A percentile compares a stretch with the other conserved stretches of the same genome.
These are phyloP conservation scores for Drosophila sordidapex DNA, from an alignment of 2,888 invertebrate species.

Conservation along the genomic window DNA sequence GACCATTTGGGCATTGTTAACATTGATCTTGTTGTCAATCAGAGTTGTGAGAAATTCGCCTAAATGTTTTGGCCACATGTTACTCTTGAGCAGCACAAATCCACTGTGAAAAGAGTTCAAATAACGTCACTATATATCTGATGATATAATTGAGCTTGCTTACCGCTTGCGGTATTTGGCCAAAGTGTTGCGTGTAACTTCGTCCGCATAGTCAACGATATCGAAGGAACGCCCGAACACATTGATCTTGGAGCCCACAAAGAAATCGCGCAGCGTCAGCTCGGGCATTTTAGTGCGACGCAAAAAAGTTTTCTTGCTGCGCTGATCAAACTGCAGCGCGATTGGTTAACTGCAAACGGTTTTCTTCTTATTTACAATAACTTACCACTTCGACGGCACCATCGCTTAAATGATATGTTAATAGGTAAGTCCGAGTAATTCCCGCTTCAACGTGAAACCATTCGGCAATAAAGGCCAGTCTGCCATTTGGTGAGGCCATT, in stretches of 20 bases:
- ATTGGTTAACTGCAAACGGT: background rate
- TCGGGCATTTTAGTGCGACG: constrained; percentile 89
- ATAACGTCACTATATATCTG: background rate
- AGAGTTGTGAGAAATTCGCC: constrained; percentile 91
- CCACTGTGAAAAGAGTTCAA: constrained; percentile 86
- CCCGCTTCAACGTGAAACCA: constrained; percentile 94
- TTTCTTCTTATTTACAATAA: background rate
- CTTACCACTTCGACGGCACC: constrained; percentile 92
- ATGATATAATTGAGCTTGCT: constrained; percentile 52
- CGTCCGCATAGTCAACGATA: constrained; percentile 90
- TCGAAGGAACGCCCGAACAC: constrained; percentile 91
- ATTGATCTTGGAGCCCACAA: constrained; percentile 89
- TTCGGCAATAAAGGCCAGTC: constrained; percentile 89
- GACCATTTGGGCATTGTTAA: constrained; percentile 91
- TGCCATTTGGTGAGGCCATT: constrained; percentile 42
- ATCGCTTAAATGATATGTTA: constrained; percentile 92
- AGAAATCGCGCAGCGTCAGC: constrained; percentile 88
- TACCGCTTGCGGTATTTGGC: constrained; percentile 89
- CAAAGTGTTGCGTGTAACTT: constrained; percentile 86
- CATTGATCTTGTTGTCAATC: constrained; percentile 86
- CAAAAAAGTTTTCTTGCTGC: constrained; percentile 87
- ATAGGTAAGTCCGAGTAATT: constrained; percentile 89
- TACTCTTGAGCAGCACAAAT: constrained; percentile 92
- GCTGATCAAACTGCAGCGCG: constrained; percentile 87
- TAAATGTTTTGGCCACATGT: constrained; percentile 88